Evolutionary conservation across 1,140 invertebrate species (phyloP), one percentile per base, ranked within the genome.

Genomic region (Musca vetustissima): DNA sequence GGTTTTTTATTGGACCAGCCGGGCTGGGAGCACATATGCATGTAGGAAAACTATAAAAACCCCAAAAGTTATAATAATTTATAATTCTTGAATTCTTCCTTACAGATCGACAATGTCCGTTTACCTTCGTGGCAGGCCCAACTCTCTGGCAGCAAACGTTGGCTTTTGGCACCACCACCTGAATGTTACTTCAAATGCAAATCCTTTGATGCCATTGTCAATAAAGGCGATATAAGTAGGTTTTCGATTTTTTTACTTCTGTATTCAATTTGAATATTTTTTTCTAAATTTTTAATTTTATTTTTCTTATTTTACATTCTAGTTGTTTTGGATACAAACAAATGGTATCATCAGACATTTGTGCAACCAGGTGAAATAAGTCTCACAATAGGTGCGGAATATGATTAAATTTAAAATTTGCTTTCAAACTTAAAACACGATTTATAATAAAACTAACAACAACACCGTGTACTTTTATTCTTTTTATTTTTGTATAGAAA

Each of bases 81-180:
- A 0, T 36, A 32, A 9, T 28, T 61, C 24, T 59, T 73, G 4
- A 32, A 57, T 73, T 70, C 73, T 64, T 7, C n/a, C 50, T 75
- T 80, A 25, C 76, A 97, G 95, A 89, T 98, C 55, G 96, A 98
- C 81, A 92, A 94, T 69, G 95, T 98, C 15, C 86, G 89, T 49
- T 87, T 93, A 80, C 92, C 96, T 11, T 97, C 95, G 0, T 98
- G 96, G 95, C 96, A 98, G 84, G 95, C 95, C 0, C 96, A 98
- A 83, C 86, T 98, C 52, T 87, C 86, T 55, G 95, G 95, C 0
- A 86, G 83, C 73, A 98, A 98, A 83, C 84, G 87, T 8, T 98
- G 96, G 96, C 87, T 87, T 19, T 83, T 98, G 32, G 89, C 93
- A 59, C 95, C 95, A 15, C 92, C 93, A 4, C 91, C 92, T 0